These are phyloP conservation scores for Limnephilus auricula DNA, from an alignment of 2,888 invertebrate species.

Conservation along the genomic window DNA sequence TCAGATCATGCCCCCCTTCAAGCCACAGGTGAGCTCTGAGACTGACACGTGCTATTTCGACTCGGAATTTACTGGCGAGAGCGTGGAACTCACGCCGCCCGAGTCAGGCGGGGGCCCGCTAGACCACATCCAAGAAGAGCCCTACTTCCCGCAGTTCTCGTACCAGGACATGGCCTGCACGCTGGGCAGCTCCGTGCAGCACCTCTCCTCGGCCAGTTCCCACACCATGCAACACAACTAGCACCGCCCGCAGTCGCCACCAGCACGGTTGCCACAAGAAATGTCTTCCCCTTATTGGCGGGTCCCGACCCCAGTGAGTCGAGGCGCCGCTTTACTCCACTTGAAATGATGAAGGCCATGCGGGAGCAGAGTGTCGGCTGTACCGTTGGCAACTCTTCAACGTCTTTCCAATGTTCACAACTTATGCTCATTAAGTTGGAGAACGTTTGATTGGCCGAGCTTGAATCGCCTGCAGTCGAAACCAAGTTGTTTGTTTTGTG, in stretches of 20 bases:
- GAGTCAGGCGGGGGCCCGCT: conserved; percentile 79
- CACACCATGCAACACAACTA: conserved; percentile 75
- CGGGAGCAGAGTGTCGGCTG: neutral
- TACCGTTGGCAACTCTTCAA: neutral
- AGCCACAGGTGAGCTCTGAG: conserved; percentile 95
- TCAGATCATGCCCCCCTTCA: conserved; percentile 94
- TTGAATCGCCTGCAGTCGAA: neutral
- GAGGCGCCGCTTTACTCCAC: neutral
- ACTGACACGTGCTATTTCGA: conserved; percentile 99
- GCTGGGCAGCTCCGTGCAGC: conserved; percentile 78
- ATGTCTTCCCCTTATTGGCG: conserved; percentile 15
- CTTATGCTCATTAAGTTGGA: neutral
- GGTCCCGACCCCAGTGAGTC: conserved; percentile 11
- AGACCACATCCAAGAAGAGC: conserved; percentile 84
- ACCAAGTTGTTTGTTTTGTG: conserved; percentile 10
- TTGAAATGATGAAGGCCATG: conserved; percentile 2
- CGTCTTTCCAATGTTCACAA: neutral
- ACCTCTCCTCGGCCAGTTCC: conserved; percentile 80
- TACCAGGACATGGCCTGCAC: conserved; percentile 85
- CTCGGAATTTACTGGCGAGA: conserved; percentile 98
- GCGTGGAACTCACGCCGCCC: conserved; percentile 97
- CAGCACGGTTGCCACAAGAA: conserved; percentile 10
- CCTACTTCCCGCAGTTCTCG: conserved; percentile 89
- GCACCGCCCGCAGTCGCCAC: conserved; percentile 56
- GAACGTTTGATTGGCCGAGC: neutral